A percentile compares a stretch with the other conserved stretches of the same genome.
Conservation (phyloP, 2,113 vertebrate genomes). For the Mandrillus leucophaeus region DNA sequence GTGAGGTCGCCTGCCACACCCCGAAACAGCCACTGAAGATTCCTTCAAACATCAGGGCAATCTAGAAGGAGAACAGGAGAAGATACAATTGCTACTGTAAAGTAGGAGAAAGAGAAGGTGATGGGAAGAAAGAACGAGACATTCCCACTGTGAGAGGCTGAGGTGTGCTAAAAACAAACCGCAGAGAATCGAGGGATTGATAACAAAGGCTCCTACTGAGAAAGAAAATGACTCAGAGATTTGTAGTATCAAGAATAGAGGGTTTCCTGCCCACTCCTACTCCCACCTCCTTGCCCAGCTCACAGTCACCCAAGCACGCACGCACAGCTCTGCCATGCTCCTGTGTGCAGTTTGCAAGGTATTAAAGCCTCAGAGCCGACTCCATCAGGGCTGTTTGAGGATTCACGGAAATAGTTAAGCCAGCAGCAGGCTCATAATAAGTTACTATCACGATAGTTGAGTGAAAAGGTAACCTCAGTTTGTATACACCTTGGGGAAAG, state of each 20-base stretch:
- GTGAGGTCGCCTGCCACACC: background rate
- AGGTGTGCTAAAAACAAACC: slow-evolving; percentile 45
- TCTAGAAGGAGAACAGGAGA: background rate
- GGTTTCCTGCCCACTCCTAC: slow-evolving; percentile 62
- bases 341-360: background rate
- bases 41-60: background rate
- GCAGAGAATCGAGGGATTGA: slow-evolving; percentile 30
- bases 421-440: too few species aligned
- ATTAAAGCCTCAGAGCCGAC: background rate
- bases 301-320: background rate
- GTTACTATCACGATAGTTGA: too few species aligned
- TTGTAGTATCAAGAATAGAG: slow-evolving; percentile 38
- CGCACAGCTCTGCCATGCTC: accelerated
- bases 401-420: background rate
- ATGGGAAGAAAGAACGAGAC: background rate
- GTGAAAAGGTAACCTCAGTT: background rate
- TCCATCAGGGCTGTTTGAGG: background rate
- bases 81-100: background rate
- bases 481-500: background rate
- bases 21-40: background rate
- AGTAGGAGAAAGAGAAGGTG: background rate
- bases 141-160: background rate
- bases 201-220: slow-evolving; percentile 48
- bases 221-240: slow-evolving; percentile 69
- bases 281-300: background rate